These are phyloP conservation scores for Temnothorax rugatulus DNA, from an alignment of 2,888 invertebrate genomes.

Conservation along the genomic window DNA sequence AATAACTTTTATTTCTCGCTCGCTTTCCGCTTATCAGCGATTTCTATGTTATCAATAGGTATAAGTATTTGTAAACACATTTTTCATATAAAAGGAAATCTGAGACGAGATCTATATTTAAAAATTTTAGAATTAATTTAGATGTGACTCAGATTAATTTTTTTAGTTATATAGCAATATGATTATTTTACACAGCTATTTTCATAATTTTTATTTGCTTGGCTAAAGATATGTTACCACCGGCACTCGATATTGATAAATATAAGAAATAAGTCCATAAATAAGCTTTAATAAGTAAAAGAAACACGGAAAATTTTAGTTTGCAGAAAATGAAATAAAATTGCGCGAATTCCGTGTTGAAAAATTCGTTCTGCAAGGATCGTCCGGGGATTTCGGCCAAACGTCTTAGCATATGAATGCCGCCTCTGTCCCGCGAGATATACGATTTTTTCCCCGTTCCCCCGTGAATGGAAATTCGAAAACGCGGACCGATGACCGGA, in stretches of 20 bases:
- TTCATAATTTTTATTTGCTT: neutral
- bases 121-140: too few relatives aligned
- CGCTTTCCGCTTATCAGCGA: neutral
- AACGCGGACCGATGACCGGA: conserved; percentile 62
- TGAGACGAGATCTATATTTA: too few relatives aligned
- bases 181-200: neutral
- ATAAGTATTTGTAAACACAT: too few relatives aligned
- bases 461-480: conserved; percentile 60
- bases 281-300: neutral
- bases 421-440: conserved; percentile 37
- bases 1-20: neutral
- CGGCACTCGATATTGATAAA: neutral
- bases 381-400: conserved; percentile 61
- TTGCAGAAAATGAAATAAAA: neutral
- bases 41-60: too few relatives aligned
- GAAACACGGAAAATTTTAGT: neutral
- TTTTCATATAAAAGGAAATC: too few relatives aligned
- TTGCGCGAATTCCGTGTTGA: conserved; percentile 1
- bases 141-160: too few relatives aligned
- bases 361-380: conserved; percentile 70
- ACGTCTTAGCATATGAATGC: conserved; percentile 77
- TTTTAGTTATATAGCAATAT: neutral
- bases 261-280: neutral
- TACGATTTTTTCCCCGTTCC: conserved; percentile 49
- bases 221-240: neutral